phyloP scores from a whole-genome alignment of 2,888 invertebrate species.

The Eilema griseolum region DNA sequence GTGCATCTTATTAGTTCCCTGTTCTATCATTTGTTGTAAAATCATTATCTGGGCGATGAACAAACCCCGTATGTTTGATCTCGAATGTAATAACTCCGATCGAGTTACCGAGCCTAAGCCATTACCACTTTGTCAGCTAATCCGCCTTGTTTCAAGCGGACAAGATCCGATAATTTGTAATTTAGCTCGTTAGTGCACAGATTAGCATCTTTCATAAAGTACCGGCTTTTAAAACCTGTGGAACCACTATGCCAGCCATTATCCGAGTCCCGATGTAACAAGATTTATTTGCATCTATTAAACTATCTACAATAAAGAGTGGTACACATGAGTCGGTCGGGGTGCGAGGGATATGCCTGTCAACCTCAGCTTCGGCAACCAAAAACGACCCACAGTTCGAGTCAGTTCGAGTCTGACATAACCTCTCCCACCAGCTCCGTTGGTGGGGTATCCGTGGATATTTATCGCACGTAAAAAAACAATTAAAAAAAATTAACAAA shows the following conservation, averaged over 20 bases:
- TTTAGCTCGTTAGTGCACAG: not conserved
- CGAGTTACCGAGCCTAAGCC: not conserved
- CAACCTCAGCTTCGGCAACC: too few species aligned
- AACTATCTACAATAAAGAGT: not conserved
- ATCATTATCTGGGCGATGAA: too few species aligned
- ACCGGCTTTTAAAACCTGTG: not conserved
- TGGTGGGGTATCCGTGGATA: too few species aligned
- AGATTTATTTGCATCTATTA: not conserved
- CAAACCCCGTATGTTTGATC: not conserved
- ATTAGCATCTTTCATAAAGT: not conserved
- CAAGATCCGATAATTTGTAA: slow-evolving; percentile 2
- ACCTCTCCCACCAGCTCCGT: too few species aligned
- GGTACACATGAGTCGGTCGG: too few species aligned
- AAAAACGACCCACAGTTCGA: too few species aligned
- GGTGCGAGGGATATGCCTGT: too few species aligned
- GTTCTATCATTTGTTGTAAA: too few species aligned
- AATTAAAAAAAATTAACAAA: too few species aligned
- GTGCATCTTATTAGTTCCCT: too few species aligned
- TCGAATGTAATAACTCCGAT: not conserved
- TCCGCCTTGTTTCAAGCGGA: not conserved
- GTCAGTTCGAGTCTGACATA: too few species aligned
- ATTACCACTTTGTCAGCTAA: slow-evolving; percentile 4
- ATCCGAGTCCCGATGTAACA: not conserved
- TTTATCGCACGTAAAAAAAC: too few species aligned
- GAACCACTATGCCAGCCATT: not conserved